Evolutionary conservation across 2,797 vertebrate genomes (phyloP).

Genomic region (Steatocranus sp.): DNA sequence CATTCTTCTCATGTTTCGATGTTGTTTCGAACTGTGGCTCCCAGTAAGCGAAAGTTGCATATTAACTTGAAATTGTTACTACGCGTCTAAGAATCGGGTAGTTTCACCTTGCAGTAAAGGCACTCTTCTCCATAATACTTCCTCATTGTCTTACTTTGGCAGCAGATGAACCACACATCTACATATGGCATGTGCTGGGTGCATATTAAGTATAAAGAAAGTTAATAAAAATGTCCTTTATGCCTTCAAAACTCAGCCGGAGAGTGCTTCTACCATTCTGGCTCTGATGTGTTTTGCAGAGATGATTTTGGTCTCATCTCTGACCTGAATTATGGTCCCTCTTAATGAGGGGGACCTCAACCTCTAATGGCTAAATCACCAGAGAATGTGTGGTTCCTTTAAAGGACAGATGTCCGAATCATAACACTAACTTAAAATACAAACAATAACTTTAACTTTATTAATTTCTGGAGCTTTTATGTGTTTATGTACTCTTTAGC

Average conservation of each 20-base stretch:
- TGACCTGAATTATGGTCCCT: constrained; percentile 57
- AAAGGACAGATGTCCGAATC: constrained; percentile 29
- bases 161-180: constrained; percentile 8
- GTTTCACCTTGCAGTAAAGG: background rate
- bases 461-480: background rate
- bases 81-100: rapidly evolving
- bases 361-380: no score
- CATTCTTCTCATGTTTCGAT: background rate
- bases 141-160: no score
- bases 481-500: background rate
- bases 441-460: no score
- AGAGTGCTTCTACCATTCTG: constrained; percentile 83
- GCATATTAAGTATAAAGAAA: constrained; percentile 85
- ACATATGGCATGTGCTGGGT: constrained; percentile 40
- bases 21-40: no score
- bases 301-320: constrained; percentile 63
- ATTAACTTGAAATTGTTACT: background rate
- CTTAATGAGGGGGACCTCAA: constrained; percentile 26
- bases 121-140: background rate
- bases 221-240: constrained; percentile 87
- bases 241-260: constrained; percentile 83
- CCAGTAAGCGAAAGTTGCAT: background rate
- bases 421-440: no score
- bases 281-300: constrained; percentile 61
- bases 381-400: constrained; percentile 14